Evolutionary conservation across 2,113 vertebrate species (phyloP), one percentile per base, ranked within the genome.

Genomic region (Lutjanus erythropterus): DNA sequence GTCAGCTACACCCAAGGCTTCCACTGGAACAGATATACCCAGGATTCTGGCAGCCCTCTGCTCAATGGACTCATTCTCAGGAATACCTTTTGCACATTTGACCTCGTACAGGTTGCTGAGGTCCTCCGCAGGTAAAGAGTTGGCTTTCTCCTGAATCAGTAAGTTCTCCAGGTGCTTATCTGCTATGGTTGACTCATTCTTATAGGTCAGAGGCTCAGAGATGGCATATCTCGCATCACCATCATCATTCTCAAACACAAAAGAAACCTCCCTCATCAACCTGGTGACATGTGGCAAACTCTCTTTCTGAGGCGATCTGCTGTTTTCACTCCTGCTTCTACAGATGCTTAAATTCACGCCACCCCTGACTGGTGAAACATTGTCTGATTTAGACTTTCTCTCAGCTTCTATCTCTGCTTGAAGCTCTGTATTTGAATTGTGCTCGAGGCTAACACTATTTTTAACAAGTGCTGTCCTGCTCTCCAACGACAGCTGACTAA

Each of bases 41-140:
- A 99, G 90, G 89, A 99, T 99, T 87, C 98, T 95, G 12, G 96
- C 96, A 25, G 98, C 98, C 91, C 98, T 95, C 49, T 95, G 94
- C 83, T 97, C 95, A 37, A 99, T 94, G 12, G 97, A 96, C 89
- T 99, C 98, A 10, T 96, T 95, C 75, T 94, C 95, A 2, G 97
- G 96, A 33, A 98, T 96, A 72, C 96, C 97, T 87, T 94, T 65
- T 39, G 91, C 87, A 21, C 85, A 93, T 74, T 91, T 92, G 23
- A 95, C 89, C 53, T 96, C 92, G 49, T 91, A 94, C 52, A 95
- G 75, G 23, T 91, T 93, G 77, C 93, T 95, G 18, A 94, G 86
- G 87, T 94, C 89, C 69, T 92, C 92, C 67, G 86, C 59, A 60
- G 90, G 81, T 75, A 90, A 67, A 78, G 86, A 69, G n/a, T 89